Conservation (phyloP, 2,888 invertebrate genomes). For the Troglohyphantes excavatus region DNA sequence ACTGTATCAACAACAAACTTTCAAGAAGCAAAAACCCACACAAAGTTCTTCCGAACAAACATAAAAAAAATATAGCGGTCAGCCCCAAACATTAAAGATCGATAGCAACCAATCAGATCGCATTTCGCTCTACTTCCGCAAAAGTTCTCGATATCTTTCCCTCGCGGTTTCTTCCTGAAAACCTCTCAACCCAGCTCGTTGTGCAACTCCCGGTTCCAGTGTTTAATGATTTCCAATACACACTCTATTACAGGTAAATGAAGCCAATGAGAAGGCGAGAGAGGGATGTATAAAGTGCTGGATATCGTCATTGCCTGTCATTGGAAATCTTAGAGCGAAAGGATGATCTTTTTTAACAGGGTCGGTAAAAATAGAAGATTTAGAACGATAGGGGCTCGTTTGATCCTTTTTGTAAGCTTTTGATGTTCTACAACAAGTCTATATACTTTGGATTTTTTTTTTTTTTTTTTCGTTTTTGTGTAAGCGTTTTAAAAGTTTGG, state of each 20-base stretch:
- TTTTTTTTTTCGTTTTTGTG: too few species aligned
- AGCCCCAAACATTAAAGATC: constrained; percentile 20
- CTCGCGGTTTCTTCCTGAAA: not conserved
- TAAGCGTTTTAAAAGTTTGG: too few species aligned
- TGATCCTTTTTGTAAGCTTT: too few species aligned
- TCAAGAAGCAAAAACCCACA: not conserved
- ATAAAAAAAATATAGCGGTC: not conserved
- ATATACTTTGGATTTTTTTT: too few species aligned
- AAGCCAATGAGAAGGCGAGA: constrained; percentile 7
- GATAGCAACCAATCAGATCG: constrained; percentile 25
- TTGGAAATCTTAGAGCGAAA: constrained; percentile 4
- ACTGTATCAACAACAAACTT: not conserved
- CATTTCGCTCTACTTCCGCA: constrained; percentile 29
- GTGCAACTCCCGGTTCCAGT: constrained; percentile 24
- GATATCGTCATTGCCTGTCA: constrained; percentile 25
- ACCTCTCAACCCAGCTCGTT: constrained; percentile 17
- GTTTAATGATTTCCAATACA: constrained; percentile 62
- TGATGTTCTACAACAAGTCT: too few species aligned
- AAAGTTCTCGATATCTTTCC: constrained; percentile 20
- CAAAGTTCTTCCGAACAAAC: not conserved
- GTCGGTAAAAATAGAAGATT: too few species aligned
- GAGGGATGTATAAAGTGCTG: constrained; percentile 14
- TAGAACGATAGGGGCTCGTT: too few species aligned
- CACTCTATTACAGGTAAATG: constrained; percentile 64
- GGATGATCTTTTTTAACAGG: too few species aligned